phyloP scores from a whole-genome alignment of 2,797 vertebrate genomes.

The Enteromius viviparus region DNA sequence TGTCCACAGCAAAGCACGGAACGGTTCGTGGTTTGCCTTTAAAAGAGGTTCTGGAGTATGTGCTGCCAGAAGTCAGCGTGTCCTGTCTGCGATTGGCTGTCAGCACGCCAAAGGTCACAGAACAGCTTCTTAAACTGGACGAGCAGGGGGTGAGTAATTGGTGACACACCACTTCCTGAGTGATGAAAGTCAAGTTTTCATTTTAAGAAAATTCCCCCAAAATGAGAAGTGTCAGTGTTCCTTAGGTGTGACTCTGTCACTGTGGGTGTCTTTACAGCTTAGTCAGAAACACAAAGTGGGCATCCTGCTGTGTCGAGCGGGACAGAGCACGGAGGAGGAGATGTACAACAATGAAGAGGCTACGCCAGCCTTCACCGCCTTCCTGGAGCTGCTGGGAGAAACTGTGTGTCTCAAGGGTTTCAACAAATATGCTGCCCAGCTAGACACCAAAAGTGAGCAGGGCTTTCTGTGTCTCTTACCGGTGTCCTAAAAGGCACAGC shows the following conservation, averaged over 20 bases:
- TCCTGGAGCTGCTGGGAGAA: slow-evolving; percentile 88
- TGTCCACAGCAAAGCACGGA: slow-evolving; percentile 83
- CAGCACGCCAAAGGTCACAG: slow-evolving; percentile 86
- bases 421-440: slow-evolving; percentile 89
- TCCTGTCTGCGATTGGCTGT: slow-evolving; percentile 87
- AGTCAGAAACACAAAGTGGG: slow-evolving; percentile 95
- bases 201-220: not conserved
- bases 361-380: slow-evolving; percentile 85
- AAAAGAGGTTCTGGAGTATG: slow-evolving; percentile 88
- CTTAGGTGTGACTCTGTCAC: not conserved
- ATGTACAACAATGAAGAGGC: slow-evolving; percentile 98
- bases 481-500: not conserved
- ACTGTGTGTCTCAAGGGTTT: slow-evolving; percentile 90
- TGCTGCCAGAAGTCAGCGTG: slow-evolving; percentile 86
- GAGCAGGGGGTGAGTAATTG: slow-evolving; percentile 88
- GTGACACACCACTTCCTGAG: not conserved
- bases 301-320: slow-evolving; percentile 89
- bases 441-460: slow-evolving; percentile 93
- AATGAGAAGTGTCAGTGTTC: not conserved
- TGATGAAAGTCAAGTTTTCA: not conserved
- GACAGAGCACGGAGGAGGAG: slow-evolving; percentile 96
- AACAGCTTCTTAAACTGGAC: slow-evolving; percentile 93
- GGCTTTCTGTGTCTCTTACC: slow-evolving; percentile 3
- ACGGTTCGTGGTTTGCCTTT: slow-evolving; percentile 84
- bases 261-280: slow-evolving; percentile 73